Evolutionary conservation across 2,888 invertebrate genomes (phyloP).

Genomic region (Orchestes rusci): DNA sequence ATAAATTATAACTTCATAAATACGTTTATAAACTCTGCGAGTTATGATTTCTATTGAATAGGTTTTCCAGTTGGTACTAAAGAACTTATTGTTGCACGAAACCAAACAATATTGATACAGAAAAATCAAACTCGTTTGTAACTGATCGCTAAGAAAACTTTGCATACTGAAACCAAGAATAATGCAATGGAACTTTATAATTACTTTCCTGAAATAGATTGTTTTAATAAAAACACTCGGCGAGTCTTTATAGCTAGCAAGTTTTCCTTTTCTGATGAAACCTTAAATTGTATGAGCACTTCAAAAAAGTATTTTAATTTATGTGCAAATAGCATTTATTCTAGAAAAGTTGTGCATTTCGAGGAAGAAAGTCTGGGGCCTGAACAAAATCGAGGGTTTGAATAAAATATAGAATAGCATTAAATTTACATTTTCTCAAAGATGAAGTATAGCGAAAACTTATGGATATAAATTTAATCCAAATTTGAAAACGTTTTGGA

Average conservation of each 20-base stretch:
- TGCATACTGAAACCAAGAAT: not conserved
- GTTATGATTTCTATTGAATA: too few species aligned
- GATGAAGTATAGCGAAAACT: too few species aligned
- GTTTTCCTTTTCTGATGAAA: conserved; percentile 8
- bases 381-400: conserved; percentile 24
- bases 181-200: conserved; percentile 7
- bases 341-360: conserved; percentile 34
- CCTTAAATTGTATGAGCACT: conserved; percentile 21
- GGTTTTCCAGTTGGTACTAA: too few species aligned
- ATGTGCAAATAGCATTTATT: conserved; percentile 33
- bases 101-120: too few species aligned
- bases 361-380: conserved; percentile 13
- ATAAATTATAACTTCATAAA: too few species aligned
- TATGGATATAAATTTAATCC: too few species aligned
- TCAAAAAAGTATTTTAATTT: conserved; percentile 34
- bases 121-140: too few species aligned
- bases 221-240: conserved; percentile 10
- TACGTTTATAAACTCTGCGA: too few species aligned
- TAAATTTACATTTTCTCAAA: conserved; percentile 36
- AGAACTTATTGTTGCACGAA: too few species aligned
- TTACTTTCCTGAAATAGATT: conserved; percentile 10
- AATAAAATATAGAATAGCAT: conserved; percentile 37
- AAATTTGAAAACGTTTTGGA: too few species aligned
- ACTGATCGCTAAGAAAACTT: too few species aligned
- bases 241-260: conserved; percentile 3